These are phyloP conservation scores for Apamea anceps DNA, from an alignment of 2,888 invertebrate species.

Conservation along the genomic window DNA sequence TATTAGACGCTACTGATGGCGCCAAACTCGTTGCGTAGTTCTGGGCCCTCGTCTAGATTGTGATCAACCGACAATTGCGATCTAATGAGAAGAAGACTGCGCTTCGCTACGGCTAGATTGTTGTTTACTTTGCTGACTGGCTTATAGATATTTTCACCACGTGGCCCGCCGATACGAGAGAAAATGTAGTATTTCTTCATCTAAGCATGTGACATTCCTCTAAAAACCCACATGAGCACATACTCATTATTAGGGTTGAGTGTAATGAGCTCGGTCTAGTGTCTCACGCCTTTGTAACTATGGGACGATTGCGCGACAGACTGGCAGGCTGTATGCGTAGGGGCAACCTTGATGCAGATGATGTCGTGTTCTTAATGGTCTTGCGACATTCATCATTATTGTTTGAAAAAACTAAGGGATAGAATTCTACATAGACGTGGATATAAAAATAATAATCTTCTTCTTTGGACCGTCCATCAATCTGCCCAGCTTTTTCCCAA, in stretches of 20 bases:
- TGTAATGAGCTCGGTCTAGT: slow-evolving; percentile 44
- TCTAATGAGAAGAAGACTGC: too few relatives aligned
- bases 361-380: slow-evolving; percentile 34
- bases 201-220: not conserved
- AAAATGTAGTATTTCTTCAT: too few relatives aligned
- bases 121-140: not conserved
- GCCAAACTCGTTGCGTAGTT: too few relatives aligned
- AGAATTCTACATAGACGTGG: not conserved
- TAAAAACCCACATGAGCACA: slow-evolving; percentile 24
- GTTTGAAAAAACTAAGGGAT: not conserved
- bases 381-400: slow-evolving; percentile 49
- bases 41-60: too few relatives aligned
- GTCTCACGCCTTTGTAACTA: slow-evolving; percentile 66
- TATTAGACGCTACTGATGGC: too few relatives aligned
- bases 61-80: too few relatives aligned
- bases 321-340: slow-evolving; percentile 37
- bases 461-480: too few relatives aligned
- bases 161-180: too few relatives aligned
- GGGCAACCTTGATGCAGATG: slow-evolving; percentile 54
- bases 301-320: slow-evolving; percentile 63
- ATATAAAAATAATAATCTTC: not conserved
- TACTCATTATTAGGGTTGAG: slow-evolving; percentile 39
- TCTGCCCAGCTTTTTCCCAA: too few relatives aligned
- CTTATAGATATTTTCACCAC: not conserved
- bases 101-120: too few relatives aligned